Evolutionary conservation across 2,797 vertebrate genomes (phyloP), one percentile per base, ranked within the genome.

Genomic region (Tarsius wallacei): DNA sequence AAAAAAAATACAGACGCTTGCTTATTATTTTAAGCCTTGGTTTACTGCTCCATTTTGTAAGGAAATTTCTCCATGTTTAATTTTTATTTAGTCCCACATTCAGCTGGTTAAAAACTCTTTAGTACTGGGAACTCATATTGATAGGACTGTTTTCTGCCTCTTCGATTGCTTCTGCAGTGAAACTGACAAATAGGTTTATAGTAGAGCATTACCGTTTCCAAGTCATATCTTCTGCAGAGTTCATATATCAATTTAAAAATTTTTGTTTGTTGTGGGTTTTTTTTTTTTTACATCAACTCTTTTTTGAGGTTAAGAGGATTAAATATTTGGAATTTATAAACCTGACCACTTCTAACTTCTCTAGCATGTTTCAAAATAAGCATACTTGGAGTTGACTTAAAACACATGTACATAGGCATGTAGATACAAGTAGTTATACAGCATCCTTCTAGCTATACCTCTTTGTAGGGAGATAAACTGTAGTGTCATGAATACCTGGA

Each of bases 261-360:
- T 22, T 85, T 57, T 91, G 26, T 53, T 87, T 5, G 1, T 55
- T 63, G 22, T 80, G 11, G 61, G 7, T 15, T 70, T 77, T 71
- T 66, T 51, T 71, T 31, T 70, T 70, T 36, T 70, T 21, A 70
- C 64, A 28, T 91, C 28, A 70, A 42, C 13, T 71, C 13, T 77
- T 95, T 80, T 47, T 24, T 86, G 51, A 82, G 1, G 4, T 77
- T 93, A 63, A 36, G 51, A 61, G 47, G 88, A 70, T 84, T 92
- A 26, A 61, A 74, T 55, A 70, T 74, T 96, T 51, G 84, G 66
- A 53, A 26, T 95, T 83, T 76, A n/a, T 84, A 74, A 82, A 85
- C 87, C 17, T 66, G 49, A 77, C 33, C 14, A 81, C 53, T 66
- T 64, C 26, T 90, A 59, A 24, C 49, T 81, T 17, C 59, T 42